Evolutionary conservation across 2,113 vertebrate genomes (phyloP).

Genomic region (Ochotona princeps): DNA sequence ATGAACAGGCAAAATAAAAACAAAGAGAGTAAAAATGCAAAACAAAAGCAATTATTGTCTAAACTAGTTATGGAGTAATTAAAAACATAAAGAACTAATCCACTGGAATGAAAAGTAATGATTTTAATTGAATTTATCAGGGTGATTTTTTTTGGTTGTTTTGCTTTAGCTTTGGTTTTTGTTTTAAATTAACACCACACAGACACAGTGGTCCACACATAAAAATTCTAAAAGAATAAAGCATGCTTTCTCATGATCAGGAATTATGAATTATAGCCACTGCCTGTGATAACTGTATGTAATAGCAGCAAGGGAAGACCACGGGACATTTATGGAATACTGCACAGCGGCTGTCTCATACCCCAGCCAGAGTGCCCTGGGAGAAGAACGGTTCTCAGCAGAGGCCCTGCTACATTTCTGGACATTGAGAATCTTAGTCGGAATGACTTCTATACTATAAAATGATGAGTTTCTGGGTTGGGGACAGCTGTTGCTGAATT

Average conservation of each 20-base stretch:
- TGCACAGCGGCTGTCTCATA: neutral
- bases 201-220: neutral
- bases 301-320: neutral
- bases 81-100: neutral
- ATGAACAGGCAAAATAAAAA: neutral
- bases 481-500: rapidly evolving
- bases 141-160: too few relatives aligned
- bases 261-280: neutral
- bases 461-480: neutral
- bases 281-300: neutral
- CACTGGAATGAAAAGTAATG: neutral
- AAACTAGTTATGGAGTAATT: neutral
- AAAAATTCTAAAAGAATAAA: neutral
- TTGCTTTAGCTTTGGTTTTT: too few relatives aligned
- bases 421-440: too few relatives aligned
- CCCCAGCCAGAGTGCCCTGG: neutral
- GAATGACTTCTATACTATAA: too few relatives aligned
- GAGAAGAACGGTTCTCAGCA: neutral
- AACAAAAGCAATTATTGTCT: neutral
- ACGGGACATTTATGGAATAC: neutral
- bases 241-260: neutral
- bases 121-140: neutral
- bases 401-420: too few relatives aligned
- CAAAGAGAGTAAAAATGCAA: neutral
- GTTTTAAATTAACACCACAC: neutral